Conservation (phyloP, 2,113 vertebrate species). For the Anseranas semipalmata region DNA sequence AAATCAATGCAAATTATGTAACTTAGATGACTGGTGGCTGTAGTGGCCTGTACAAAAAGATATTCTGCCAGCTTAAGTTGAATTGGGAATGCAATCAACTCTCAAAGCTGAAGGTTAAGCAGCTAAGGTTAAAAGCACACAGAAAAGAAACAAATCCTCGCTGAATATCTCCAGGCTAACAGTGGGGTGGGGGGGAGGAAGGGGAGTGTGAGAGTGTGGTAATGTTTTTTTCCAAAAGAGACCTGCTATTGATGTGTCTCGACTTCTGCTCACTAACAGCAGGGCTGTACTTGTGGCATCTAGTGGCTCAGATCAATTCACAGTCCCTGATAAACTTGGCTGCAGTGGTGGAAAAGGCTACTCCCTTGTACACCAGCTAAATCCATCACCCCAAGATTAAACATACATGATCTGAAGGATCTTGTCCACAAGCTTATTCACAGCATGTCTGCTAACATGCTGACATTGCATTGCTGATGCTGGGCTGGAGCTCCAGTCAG, state of each 20-base stretch:
- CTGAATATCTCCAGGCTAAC: background rate
- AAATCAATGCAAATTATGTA: background rate
- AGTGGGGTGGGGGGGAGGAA: fast-evolving
- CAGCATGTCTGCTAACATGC: background rate
- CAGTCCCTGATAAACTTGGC: background rate
- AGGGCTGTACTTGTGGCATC: background rate
- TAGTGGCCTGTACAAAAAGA: background rate
- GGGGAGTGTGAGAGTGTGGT: background rate
- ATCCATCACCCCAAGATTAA: background rate
- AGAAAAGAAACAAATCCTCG: fast-evolving
- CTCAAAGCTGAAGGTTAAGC: background rate
- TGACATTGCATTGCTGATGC: fast-evolving
- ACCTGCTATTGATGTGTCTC: background rate
- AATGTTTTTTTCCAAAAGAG: background rate
- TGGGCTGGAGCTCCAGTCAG: background rate
- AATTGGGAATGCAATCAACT: background rate
- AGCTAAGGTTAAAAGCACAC: background rate
- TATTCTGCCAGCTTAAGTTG: background rate
- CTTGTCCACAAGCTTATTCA: background rate
- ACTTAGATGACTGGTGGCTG: background rate
- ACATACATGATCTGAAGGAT: fast-evolving
- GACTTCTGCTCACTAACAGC: background rate
- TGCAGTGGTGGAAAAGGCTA: background rate
- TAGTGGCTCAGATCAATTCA: background rate
- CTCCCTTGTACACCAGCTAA: background rate